Percentiles rank a stretch among this genome's conserved stretches.
Evolutionary conservation across 2,113 vertebrate genomes (phyloP).

Genomic region (Polyodon spathula): DNA sequence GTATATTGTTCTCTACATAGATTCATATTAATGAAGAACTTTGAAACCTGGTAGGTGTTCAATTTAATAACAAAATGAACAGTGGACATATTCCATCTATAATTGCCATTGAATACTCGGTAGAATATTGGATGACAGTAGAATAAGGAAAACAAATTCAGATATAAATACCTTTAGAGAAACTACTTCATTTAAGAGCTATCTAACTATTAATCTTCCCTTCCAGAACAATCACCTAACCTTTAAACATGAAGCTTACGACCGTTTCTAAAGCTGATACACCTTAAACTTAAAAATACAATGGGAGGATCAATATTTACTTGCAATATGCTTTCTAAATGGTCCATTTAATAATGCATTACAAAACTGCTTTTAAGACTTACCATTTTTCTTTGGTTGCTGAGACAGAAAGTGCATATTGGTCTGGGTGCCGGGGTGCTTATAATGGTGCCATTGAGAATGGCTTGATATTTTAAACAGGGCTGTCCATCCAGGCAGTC

Average conservation of each 20-base stretch:
- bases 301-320: slow-evolving; percentile 10
- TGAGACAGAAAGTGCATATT: slow-evolving; percentile 85
- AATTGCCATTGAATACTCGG: too few relatives aligned
- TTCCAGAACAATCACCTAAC: neutral
- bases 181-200: neutral
- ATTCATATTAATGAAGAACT: neutral
- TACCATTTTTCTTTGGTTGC: slow-evolving; percentile 74
- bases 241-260: neutral
- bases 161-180: neutral
- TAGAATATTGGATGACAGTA: too few relatives aligned
- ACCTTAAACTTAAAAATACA: slow-evolving; percentile 7
- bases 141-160: neutral
- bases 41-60: too few relatives aligned
- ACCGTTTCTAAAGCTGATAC: neutral
- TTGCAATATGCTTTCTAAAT: slow-evolving; percentile 1
- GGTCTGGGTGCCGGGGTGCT: slow-evolving; percentile 49
- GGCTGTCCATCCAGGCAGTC: slow-evolving; percentile 57
- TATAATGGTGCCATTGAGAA: slow-evolving; percentile 33
- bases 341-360: neutral
- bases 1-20: neutral
- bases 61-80: too few relatives aligned
- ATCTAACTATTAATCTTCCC: neutral
- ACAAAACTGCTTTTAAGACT: slow-evolving; percentile 28
- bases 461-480: slow-evolving; percentile 54
- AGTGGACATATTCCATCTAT: too few relatives aligned